Percentiles rank a stretch among this genome's conserved stretches.
Conservation (phyloP, 2,888 invertebrate species). For the Agrochola lychnidis region DNA sequence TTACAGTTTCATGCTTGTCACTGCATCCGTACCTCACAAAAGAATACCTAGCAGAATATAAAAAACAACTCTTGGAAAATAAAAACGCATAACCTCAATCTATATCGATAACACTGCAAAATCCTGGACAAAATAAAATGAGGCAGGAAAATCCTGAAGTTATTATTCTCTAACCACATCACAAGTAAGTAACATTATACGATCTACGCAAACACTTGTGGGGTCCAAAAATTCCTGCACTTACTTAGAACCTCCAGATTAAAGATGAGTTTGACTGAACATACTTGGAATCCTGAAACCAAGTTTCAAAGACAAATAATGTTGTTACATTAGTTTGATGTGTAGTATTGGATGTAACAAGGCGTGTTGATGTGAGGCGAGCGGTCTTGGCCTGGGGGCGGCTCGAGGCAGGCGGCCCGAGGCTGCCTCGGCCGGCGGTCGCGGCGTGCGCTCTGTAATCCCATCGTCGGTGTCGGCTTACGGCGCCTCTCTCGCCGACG, state of each 20-base stretch:
- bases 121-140: not conserved
- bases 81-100: not conserved
- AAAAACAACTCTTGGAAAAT: slow-evolving; percentile 6
- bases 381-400: slow-evolving; percentile 58
- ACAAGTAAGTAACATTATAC: too few relatives aligned
- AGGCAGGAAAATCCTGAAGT: not conserved
- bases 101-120: slow-evolving; percentile 1
- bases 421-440: slow-evolving; percentile 62
- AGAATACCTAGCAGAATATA: slow-evolving; percentile 31
- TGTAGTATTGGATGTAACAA: slow-evolving; percentile 68
- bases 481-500: slow-evolving; percentile 86
- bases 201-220: not conserved
- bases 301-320: slow-evolving; percentile 7
- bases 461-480: slow-evolving; percentile 88
- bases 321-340: slow-evolving; percentile 16
- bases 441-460: slow-evolving; percentile 86
- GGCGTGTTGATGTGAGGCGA: slow-evolving; percentile 73
- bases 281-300: slow-evolving; percentile 8
- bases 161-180: not conserved
- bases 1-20: slow-evolving; percentile 76
- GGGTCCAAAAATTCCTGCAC: not conserved
- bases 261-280: not conserved
- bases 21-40: slow-evolving; percentile 53
- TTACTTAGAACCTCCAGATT: not conserved
- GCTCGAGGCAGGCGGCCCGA: slow-evolving; percentile 61